Conservation (phyloP, 2,113 vertebrate genomes). For the Tichodroma muraria region DNA sequence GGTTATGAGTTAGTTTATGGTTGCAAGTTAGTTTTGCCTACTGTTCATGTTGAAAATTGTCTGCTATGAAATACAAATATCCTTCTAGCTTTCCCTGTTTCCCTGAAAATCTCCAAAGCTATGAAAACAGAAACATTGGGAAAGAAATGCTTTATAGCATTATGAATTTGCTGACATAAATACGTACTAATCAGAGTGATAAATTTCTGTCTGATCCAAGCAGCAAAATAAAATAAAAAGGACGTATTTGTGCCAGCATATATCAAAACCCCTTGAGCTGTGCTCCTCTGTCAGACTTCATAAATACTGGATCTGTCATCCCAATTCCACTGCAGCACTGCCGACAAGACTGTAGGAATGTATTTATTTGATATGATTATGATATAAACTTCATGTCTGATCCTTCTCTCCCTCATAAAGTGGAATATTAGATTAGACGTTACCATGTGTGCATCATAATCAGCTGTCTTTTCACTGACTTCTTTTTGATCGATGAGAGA, state of each 20-base stretch:
- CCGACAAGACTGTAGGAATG: neutral
- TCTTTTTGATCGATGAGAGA: neutral
- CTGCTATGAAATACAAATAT: neutral
- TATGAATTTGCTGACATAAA: constrained; percentile 52
- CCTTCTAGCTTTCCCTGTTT: neutral
- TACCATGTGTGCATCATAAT: neutral
- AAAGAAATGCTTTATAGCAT: constrained; percentile 37
- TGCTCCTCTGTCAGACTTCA: neutral
- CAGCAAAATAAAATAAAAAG: constrained; percentile 49
- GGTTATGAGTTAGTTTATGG: neutral
- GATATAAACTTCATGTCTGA: constrained; percentile 1
- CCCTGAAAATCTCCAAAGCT: neutral
- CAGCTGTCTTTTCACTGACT: neutral
- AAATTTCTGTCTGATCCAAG: constrained; percentile 44
- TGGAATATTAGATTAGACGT: neutral
- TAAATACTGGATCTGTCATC: constrained; percentile 33
- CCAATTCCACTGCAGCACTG: neutral
- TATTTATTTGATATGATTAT: constrained; percentile 19
- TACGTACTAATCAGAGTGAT: constrained; percentile 56
- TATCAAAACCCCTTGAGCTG: constrained; percentile 5
- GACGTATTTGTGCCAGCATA: neutral
- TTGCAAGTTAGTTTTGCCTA: neutral
- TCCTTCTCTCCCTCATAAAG: neutral
- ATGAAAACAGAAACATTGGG: neutral
- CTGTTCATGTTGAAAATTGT: neutral